Evolutionary conservation across 2,113 vertebrate species (phyloP).

Genomic region (Rhea pennata): DNA sequence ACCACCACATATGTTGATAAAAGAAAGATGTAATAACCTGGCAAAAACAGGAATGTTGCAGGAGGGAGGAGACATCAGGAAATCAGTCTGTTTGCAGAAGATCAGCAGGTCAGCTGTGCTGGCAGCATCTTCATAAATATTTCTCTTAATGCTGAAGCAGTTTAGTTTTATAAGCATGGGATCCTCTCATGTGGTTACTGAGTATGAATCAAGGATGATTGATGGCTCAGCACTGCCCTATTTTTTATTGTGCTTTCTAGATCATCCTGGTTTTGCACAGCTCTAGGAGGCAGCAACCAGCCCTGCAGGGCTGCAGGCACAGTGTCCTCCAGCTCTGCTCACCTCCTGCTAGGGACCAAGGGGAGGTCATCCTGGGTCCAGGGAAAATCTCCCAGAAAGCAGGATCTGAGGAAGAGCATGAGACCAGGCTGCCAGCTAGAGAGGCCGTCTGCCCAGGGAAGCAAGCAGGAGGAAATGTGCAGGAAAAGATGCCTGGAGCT

Average conservation of each 20-base stretch:
- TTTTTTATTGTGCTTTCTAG: constrained; percentile 19
- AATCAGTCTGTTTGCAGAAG: constrained; percentile 2
- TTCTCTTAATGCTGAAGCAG: constrained; percentile 38
- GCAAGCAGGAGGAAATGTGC: neutral
- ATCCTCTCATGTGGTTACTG: constrained; percentile 43
- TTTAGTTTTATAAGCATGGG: constrained; percentile 20
- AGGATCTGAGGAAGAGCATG: neutral
- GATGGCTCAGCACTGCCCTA: neutral
- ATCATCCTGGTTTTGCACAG: neutral
- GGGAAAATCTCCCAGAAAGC: neutral
- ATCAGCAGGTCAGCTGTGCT: constrained; percentile 28
- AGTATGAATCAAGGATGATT: neutral
- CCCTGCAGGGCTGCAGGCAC: neutral
- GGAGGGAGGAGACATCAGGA: neutral
- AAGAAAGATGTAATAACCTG: neutral
- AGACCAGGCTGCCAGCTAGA: fast-evolving
- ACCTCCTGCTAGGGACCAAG: fast-evolving
- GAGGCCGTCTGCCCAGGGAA: neutral
- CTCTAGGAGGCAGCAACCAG: neutral
- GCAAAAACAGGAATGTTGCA: neutral
- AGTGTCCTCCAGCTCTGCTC: neutral
- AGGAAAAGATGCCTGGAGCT: neutral
- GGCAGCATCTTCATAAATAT: constrained; percentile 42
- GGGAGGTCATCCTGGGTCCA: neutral
- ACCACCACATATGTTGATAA: neutral